Base-by-base conservation (phyloP, 2,797 vertebrate genomes). In the Xenopus petersii region DNA sequence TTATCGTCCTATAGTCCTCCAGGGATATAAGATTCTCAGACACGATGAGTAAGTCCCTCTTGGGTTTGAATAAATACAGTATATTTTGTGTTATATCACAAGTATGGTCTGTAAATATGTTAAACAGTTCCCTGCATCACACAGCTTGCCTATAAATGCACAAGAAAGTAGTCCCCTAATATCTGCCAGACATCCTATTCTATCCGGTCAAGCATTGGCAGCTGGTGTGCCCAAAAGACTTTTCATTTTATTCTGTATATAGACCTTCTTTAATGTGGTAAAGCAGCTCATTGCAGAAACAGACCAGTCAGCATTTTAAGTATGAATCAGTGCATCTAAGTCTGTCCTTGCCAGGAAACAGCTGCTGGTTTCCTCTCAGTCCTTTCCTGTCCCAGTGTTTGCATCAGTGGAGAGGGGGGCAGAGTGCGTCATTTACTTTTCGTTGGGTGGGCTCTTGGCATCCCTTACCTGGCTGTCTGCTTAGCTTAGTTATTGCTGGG, bases 331-430 rank as follows among this genome's bases (percentile, higher is more conserved):
- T 42, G 5, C 67, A 17, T 56, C 54, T 6, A 56, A 56, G 63
- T 12, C 61, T n/a, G 47, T 24, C 36, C 49, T 17, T 63, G 21
- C 13, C 76, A 79, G 76, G 76, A 79, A 70, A 58, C 70, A 69
- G 59, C 49, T 16, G 21, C 5, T 9, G 12, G n/a, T 48, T 54
- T 64, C 64, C 70, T 58, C 59, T 46, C 67, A 73, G 65, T 73
- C 60, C 33, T 67, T 73, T 74, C 59, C 64, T 69, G 66, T 56
- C 13, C 12, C 12, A 64, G 17, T 10, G 12, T 21, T 47, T 46
- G 33, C 62, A 8, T 30, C 26, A 30, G 26, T 36, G 5, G 36
- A 6, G 33, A 6, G 33, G 36, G 36, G 36, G 36, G 6, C 3
- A 9, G 5, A 42, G 36, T 42, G 33, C 12, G 61, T 36, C 26